A percentile compares a stretch with the other conserved stretches of the same genome.
Evolutionary conservation across 2,888 invertebrate species (phyloP).

Genomic region (Lithophane ornitopus): DNA sequence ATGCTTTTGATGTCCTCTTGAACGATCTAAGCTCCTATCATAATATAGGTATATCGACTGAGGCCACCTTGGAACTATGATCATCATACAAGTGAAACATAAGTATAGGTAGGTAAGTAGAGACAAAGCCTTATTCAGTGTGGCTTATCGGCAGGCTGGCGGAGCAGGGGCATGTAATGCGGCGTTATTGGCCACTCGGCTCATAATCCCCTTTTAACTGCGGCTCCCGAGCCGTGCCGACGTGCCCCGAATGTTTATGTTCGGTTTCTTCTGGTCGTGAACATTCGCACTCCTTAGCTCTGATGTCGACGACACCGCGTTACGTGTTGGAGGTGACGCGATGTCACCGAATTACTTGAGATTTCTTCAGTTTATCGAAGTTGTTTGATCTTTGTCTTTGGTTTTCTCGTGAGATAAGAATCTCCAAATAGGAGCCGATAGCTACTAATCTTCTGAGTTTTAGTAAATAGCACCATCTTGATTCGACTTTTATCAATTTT

Average conservation of each 20-base stretch:
- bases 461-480: background rate
- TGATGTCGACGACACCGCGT: slow-evolving; percentile 73
- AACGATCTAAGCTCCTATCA: background rate
- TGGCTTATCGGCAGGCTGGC: slow-evolving; percentile 77
- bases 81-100: slow-evolving; percentile 24
- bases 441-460: background rate
- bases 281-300: slow-evolving; percentile 84
- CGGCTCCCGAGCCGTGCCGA: slow-evolving; percentile 78
- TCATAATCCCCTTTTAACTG: slow-evolving; percentile 90
- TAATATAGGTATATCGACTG: background rate
- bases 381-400: background rate
- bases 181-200: slow-evolving; percentile 86
- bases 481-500: background rate
- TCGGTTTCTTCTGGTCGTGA: slow-evolving; percentile 78
- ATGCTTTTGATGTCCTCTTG: background rate
- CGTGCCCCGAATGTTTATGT: slow-evolving; percentile 84
- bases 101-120: slow-evolving; percentile 60
- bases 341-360: slow-evolving; percentile 41
- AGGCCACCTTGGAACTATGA: slow-evolving; percentile 7
- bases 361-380: slow-evolving; percentile 15
- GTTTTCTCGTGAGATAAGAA: background rate
- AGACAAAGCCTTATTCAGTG: slow-evolving; percentile 77
- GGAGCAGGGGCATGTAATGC: slow-evolving; percentile 75
- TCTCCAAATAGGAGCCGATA: background rate
- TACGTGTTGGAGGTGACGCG: slow-evolving; percentile 53